Evolutionary conservation across 2,113 vertebrate genomes (phyloP).

Genomic region (Serranochromis macrocephalus): DNA sequence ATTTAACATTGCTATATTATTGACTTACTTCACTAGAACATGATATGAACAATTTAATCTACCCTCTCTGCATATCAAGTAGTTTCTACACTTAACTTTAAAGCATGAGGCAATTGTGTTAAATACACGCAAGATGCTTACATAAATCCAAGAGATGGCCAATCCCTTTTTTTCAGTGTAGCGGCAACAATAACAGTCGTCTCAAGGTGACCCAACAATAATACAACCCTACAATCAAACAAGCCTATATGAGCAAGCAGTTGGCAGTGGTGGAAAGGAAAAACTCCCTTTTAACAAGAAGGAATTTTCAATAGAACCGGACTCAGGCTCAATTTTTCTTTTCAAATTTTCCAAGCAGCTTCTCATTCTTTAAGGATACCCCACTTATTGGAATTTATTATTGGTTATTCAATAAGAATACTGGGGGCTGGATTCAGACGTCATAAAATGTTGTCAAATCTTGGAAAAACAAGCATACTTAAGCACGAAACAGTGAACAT

Average conservation of each 20-base stretch:
- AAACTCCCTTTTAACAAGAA: neutral
- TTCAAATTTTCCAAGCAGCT: neutral
- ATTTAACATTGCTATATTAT: neutral
- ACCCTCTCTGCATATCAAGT: neutral
- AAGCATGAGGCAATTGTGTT: neutral
- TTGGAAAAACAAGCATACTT: neutral
- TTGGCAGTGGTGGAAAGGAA: neutral
- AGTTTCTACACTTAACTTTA: neutral
- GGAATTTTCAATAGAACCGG: neutral
- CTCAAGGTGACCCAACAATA: neutral
- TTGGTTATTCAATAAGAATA: neutral
- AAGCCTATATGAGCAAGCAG: neutral
- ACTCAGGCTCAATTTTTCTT: neutral
- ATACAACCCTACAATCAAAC: neutral
- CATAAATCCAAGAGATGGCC: neutral
- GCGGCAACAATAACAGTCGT: fast-evolving
- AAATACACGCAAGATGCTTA: neutral
- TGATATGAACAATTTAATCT: neutral
- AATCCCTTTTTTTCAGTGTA: neutral
- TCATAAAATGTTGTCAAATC: neutral
- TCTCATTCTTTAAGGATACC: neutral
- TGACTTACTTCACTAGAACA: neutral
- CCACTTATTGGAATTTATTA: neutral
- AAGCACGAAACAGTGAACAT: neutral
- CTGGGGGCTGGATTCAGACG: neutral